A percentile compares a stretch with the other conserved stretches of the same genome.
Evolutionary conservation across 2,888 invertebrate genomes (phyloP).

Genomic region (Philaethria dido): DNA sequence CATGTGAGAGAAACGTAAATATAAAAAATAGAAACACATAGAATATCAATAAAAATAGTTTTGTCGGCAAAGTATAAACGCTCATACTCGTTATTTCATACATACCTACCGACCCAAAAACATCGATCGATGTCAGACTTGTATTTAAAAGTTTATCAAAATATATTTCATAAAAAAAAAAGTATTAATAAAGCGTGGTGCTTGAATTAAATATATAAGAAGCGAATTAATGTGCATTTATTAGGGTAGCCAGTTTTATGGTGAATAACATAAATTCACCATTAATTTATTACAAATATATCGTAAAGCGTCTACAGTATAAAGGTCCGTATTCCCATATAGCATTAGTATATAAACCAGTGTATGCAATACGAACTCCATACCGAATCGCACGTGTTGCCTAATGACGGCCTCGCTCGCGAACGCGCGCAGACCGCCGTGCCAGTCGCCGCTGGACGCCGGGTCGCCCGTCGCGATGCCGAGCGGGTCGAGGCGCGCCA

Average conservation of each 20-base stretch:
- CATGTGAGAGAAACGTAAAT: not conserved
- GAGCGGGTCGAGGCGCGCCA: slow-evolving; percentile 96
- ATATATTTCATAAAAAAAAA: not conserved
- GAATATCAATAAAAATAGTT: too few relatives aligned
- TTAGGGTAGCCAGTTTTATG: not conserved
- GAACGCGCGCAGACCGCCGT: slow-evolving; percentile 79
- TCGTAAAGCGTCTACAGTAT: not conserved
- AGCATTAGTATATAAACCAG: slow-evolving; percentile 26
- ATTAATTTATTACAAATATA: too few relatives aligned
- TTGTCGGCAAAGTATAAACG: not conserved
- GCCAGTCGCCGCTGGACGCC: slow-evolving; percentile 77
- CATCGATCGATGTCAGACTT: not conserved
- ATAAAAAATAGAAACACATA: too few relatives aligned
- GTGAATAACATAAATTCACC: too few relatives aligned
- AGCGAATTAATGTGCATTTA: slow-evolving; percentile 10
- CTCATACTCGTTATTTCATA: not conserved
- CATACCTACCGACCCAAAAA: not conserved
- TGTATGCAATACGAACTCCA: slow-evolving; percentile 50
- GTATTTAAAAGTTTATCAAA: not conserved
- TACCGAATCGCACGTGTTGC: slow-evolving; percentile 83
- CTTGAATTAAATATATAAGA: not conserved
- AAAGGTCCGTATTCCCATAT: not conserved
- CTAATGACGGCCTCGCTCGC: slow-evolving; percentile 81
- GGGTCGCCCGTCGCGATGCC: slow-evolving; percentile 91
- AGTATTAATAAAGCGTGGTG: slow-evolving; percentile 13